These are phyloP conservation scores for Phaethornis superciliosus DNA, from an alignment of 2,113 vertebrate species.

Conservation along the genomic window DNA sequence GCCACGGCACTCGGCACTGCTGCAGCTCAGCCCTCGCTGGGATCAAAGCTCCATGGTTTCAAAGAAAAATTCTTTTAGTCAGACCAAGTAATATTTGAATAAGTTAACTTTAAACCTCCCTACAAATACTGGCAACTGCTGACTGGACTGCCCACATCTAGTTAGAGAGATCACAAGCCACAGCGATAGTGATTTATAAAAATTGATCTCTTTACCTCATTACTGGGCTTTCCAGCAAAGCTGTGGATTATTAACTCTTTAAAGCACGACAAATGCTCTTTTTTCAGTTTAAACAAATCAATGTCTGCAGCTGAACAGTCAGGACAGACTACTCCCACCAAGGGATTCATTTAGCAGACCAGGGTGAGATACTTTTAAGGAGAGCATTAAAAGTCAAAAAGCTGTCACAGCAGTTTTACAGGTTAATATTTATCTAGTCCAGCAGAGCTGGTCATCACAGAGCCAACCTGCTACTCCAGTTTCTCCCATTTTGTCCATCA, in stretches of 20 bases:
- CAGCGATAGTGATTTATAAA: neutral
- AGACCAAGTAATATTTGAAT: neutral
- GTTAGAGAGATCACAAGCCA: neutral
- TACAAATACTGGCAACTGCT: neutral
- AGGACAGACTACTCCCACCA: neutral
- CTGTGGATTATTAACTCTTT: neutral
- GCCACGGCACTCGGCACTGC: rapidly evolving
- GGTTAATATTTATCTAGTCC: neutral
- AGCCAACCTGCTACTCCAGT: neutral
- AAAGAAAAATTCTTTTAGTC: neutral
- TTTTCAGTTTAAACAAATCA: neutral
- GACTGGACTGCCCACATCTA: neutral
- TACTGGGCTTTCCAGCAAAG: neutral
- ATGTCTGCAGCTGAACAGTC: neutral
- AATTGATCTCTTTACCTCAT: neutral
- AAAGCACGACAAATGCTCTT: neutral
- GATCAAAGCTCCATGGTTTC: constrained; percentile 14
- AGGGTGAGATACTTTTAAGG: neutral
- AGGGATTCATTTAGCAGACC: neutral
- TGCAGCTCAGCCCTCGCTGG: rapidly evolving
- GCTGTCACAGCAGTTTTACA: neutral
- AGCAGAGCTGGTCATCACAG: rapidly evolving
- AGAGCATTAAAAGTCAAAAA: neutral
- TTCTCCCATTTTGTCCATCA: neutral
- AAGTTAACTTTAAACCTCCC: neutral